phyloP scores from a whole-genome alignment of 1,140 invertebrate species.

The Rhyzopertha dominica region DNA sequence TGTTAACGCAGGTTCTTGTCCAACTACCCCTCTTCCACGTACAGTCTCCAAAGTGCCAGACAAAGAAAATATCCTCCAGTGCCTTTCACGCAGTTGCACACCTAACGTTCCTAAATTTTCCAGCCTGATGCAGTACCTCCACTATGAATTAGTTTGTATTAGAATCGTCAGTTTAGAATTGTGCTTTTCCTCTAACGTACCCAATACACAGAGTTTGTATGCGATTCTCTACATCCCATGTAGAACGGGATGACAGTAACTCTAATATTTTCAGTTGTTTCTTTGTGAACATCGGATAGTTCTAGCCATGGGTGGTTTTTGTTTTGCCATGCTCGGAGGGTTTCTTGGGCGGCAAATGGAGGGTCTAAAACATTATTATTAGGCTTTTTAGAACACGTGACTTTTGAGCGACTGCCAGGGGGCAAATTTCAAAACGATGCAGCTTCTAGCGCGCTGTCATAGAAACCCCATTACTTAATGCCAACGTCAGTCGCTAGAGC shows the following conservation, averaged over 20 bases:
- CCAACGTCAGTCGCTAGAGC: too few species aligned
- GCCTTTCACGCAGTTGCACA: conserved; percentile 88
- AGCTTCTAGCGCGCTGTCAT: too few species aligned
- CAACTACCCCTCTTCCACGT: conserved; percentile 87
- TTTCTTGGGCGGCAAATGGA: conserved; percentile 83
- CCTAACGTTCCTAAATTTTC: conserved; percentile 88
- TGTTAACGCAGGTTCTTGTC: conserved; percentile 90
- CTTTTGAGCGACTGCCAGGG: too few species aligned
- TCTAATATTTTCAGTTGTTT: conserved; percentile 92
- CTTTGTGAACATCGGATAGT: conserved; percentile 94
- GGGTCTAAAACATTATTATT: conserved; percentile 72
- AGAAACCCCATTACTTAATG: too few species aligned
- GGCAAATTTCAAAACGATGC: too few species aligned
- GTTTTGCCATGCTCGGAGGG: conserved; percentile 90
- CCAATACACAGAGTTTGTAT: conserved; percentile 88
- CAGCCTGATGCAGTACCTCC: conserved; percentile 92
- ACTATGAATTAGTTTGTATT: too few species aligned
- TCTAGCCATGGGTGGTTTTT: conserved; percentile 97
- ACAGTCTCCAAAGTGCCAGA: conserved; percentile 94
- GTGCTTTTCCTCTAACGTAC: conserved; percentile 56
- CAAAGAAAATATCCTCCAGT: conserved; percentile 95
- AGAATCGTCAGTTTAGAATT: too few species aligned
- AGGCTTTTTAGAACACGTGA: too few species aligned
- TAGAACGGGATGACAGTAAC: conserved; percentile 98
- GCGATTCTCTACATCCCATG: conserved; percentile 87